Conservation (phyloP, 2,888 invertebrate species). For the Ryuthela nishihirai region DNA sequence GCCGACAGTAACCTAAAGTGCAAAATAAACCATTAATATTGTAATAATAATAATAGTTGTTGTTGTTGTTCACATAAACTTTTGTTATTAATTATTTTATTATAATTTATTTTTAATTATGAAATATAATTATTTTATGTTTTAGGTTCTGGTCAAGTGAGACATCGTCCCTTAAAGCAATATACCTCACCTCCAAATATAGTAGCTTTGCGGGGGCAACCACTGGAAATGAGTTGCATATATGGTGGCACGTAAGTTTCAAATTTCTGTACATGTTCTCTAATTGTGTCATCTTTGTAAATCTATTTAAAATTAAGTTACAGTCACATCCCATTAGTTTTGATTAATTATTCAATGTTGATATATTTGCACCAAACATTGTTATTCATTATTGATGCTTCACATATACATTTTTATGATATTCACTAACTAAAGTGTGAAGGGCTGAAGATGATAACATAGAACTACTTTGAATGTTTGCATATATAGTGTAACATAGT, state of each 20-base stretch:
- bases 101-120: not conserved
- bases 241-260: conserved; percentile 85
- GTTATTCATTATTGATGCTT: not conserved
- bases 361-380: too few species aligned
- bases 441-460: too few species aligned
- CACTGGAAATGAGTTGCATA: conserved; percentile 85
- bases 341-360: too few species aligned
- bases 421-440: not conserved
- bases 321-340: not conserved
- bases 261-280: not conserved
- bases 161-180: conserved; percentile 68
- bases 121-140: conserved; percentile 46
- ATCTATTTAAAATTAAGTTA: not conserved
- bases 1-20: too few species aligned
- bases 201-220: conserved; percentile 75
- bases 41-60: too few species aligned
- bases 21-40: too few species aligned
- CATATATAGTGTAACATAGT: too few species aligned
- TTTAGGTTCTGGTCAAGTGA: conserved; percentile 59
- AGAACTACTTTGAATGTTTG: too few species aligned
- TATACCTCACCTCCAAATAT: conserved; percentile 84
- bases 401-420: not conserved
- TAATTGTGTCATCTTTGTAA: not conserved
- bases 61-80: too few species aligned
- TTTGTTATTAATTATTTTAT: too few species aligned